A percentile compares a stretch with the other conserved stretches of the same genome.
These are phyloP conservation scores for Ictalurus punctatus DNA, from an alignment of 2,113 vertebrate genomes.

Conservation along the genomic window DNA sequence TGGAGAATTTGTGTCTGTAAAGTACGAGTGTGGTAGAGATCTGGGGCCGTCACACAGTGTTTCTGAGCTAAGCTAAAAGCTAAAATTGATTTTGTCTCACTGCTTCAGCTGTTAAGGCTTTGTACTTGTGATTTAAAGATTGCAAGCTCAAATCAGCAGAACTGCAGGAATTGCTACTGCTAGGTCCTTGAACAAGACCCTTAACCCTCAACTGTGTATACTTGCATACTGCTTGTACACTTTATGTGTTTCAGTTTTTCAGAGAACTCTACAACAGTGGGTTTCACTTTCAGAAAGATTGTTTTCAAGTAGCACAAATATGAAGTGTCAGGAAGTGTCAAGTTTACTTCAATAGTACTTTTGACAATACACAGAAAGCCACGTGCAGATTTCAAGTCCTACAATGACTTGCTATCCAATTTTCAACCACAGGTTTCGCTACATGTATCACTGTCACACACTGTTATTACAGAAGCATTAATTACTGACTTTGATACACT, in stretches of 20 bases:
- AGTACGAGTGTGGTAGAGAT: background rate
- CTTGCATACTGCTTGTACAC: background rate
- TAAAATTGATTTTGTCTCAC: background rate
- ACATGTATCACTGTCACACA: background rate
- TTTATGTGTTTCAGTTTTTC: background rate
- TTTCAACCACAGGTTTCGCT: background rate
- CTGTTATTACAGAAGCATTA: background rate
- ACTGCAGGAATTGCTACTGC: background rate
- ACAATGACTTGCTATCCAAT: background rate
- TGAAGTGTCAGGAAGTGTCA: background rate
- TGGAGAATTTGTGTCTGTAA: slow-evolving; percentile 59
- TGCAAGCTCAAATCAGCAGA: background rate
- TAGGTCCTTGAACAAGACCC: background rate
- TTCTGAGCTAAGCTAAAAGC: background rate
- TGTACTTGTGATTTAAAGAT: slow-evolving; percentile 1
- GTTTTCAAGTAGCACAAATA: background rate
- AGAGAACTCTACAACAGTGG: background rate
- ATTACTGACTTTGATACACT: background rate
- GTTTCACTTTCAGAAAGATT: background rate
- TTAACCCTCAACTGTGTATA: background rate
- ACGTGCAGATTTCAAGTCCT: background rate
- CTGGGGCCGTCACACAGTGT: background rate
- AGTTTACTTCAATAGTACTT: background rate
- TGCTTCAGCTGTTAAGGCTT: background rate
- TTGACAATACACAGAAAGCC: background rate